These are phyloP conservation scores for Macrotus californicus DNA, from an alignment of 2,113 vertebrate species.

Conservation along the genomic window DNA sequence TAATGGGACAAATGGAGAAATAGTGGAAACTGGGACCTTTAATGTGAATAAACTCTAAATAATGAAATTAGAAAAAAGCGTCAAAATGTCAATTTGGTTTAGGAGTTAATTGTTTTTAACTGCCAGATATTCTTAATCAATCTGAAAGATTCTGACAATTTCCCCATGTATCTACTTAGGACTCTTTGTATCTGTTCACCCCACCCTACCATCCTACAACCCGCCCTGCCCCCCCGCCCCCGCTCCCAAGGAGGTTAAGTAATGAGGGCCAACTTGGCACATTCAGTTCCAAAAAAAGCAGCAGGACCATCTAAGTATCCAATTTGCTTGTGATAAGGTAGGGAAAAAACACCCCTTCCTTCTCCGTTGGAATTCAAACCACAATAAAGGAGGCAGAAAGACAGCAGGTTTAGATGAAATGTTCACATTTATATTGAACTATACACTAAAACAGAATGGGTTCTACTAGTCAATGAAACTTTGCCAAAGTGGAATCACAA, in stretches of 20 bases:
- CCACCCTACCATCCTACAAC: not conserved
- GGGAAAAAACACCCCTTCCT: not conserved
- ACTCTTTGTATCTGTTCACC: not conserved
- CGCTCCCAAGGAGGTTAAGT: not conserved
- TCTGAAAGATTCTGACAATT: not conserved
- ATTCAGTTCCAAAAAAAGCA: not conserved
- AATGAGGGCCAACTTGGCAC: not conserved
- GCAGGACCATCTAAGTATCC: not conserved
- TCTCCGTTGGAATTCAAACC: not conserved
- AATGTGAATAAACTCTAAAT: not conserved
- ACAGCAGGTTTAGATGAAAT: slow-evolving; percentile 75
- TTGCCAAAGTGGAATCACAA: slow-evolving; percentile 77
- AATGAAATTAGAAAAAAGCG: not conserved
- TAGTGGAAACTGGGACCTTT: not conserved
- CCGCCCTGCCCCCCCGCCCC: no score
- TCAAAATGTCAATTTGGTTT: not conserved
- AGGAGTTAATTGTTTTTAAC: not conserved
- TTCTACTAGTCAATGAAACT: slow-evolving; percentile 75
- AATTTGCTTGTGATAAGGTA: not conserved
- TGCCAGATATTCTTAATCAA: not conserved
- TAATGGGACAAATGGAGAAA: not conserved
- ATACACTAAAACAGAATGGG: slow-evolving; percentile 77
- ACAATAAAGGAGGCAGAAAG: slow-evolving; percentile 59
- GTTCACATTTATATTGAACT: slow-evolving; percentile 81
- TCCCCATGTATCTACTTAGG: not conserved